Percentiles rank a stretch among this genome's conserved stretches.
phyloP scores from a whole-genome alignment of 2,888 invertebrate species.

The Coelopa pilipes region DNA sequence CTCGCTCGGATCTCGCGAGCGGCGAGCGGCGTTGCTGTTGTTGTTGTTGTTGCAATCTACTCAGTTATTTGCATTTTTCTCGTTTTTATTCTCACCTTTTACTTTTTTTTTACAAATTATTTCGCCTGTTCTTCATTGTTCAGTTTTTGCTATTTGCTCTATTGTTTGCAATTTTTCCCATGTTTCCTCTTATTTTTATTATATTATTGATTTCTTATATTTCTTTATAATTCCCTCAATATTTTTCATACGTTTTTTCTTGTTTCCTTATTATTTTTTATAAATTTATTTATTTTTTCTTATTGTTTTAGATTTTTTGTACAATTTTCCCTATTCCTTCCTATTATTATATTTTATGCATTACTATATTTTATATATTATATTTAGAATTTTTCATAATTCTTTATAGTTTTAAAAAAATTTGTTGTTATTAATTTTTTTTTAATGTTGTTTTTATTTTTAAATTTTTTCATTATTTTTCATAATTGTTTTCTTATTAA shows the following conservation, averaged over 20 bases:
- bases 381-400: neutral
- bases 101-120: neutral
- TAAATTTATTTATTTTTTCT: neutral
- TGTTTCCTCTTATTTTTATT: neutral
- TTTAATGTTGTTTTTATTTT: neutral
- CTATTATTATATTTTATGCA: no score
- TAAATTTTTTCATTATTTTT: neutral
- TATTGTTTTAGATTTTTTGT: neutral
- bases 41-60: neutral
- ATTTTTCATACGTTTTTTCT: no score
- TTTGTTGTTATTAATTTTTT: constrained; percentile 1
- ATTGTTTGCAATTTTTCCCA: neutral
- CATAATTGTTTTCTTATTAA: no score
- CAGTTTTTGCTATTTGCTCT: neutral
- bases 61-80: neutral
- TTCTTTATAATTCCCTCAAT: no score
- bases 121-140: neutral
- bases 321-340: neutral
- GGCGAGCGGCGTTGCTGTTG: neutral
- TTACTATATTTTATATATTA: no score
- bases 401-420: no score
- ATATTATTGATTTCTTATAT: no score
- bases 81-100: neutral
- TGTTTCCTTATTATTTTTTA: neutral
- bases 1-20: no score